phyloP scores from a whole-genome alignment of 1,140 invertebrate species.

The Matsumurasca onukii region DNA sequence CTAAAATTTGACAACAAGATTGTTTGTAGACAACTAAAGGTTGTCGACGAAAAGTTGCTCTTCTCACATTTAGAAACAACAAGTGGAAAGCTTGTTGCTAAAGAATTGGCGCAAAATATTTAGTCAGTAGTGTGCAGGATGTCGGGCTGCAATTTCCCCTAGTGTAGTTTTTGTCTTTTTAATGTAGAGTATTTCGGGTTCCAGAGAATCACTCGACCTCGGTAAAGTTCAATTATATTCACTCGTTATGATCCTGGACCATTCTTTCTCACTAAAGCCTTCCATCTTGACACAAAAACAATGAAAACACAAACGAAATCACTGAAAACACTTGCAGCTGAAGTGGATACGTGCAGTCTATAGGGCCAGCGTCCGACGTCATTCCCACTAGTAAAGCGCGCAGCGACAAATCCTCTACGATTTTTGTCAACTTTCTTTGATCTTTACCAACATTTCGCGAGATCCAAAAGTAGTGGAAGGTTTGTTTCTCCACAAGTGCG shows the following conservation, averaged over 20 bases:
- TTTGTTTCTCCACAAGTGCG: slow-evolving; percentile 1
- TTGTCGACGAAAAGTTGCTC: background rate
- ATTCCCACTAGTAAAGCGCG: no score
- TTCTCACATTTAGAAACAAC: background rate
- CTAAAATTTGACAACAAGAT: no score
- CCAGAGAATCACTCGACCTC: no score
- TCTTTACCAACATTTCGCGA: background rate
- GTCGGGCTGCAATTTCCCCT: background rate
- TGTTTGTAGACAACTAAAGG: no score
- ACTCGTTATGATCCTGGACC: background rate
- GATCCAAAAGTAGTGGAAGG: background rate
- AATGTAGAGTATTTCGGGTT: no score
- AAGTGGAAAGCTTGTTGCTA: background rate
- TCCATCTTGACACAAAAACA: background rate
- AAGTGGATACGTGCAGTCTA: no score
- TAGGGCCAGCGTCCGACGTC: no score
- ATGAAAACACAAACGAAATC: background rate
- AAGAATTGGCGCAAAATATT: background rate
- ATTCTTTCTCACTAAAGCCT: background rate
- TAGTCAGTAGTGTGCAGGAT: background rate
- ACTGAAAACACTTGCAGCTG: background rate
- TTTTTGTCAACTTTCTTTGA: background rate
- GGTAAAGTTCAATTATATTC: background rate
- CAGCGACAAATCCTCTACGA: no score
- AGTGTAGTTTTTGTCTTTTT: no score